Base-by-base conservation (phyloP, 2,888 invertebrate genomes). In the Papilio elwesi region DNA sequence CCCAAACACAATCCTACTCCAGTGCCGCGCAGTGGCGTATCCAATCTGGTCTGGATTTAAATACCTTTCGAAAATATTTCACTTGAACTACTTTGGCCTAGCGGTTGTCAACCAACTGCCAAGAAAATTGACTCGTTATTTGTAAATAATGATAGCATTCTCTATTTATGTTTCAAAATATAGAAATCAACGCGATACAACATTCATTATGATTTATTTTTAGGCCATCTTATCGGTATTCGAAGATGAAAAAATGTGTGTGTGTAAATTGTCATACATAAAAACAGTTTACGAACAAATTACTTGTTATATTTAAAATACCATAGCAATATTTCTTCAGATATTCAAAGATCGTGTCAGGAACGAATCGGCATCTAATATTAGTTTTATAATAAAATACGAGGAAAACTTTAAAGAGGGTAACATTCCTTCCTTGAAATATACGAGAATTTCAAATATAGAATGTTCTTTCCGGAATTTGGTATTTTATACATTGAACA, bases 21-120 rank as follows among this genome's bases (percentile, higher is more conserved):
- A 73, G 55, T 48, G 55, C 49, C 68, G 16, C 53, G 12, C 52
- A 48, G 63, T 70, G 15, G 65, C 52, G 51, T 73, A 26, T 64
- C 65, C 49, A 70, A 70, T 70, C 64, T 67, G 69, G 73, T 69
- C 69, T 49, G 36, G 66, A 66, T 70, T 73, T 67, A 49, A 48
- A 70, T 67, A 62, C 67, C 38, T 53, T 66, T 65, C 36, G 11
- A 16, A 53, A 69, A 73, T 66, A 66, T 66, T 73, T 70, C 53
- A 59, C 66, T 48, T 36, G 64, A 62, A 73, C 70, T 70, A 67
- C 65, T 66, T 70, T 36, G 62, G 48, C 66, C 59, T 69, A 66
- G 69, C 47, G 59, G 51, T 71, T 70, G 59, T 73, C 70, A 67
- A 70, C 70, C 10, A 70, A 53, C 70, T 70, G 73, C 67, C 70